These are phyloP conservation scores for Conistra vaccinii DNA, from an alignment of 2,888 invertebrate species.

Conservation along the genomic window DNA sequence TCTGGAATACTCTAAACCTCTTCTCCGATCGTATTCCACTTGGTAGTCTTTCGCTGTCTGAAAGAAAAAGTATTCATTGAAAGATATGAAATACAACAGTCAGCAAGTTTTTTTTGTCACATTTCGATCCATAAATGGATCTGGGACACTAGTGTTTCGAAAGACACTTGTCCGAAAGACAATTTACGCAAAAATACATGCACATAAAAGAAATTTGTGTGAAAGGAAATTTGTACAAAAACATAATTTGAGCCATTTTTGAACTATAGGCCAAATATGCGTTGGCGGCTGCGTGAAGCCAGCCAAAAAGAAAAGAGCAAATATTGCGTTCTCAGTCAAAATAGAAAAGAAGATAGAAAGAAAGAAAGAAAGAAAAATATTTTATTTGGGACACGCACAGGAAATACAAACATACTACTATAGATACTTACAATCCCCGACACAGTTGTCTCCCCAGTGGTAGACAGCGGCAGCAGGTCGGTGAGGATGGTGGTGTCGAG, in stretches of 20 bases:
- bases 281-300: neutral
- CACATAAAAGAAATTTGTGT: neutral
- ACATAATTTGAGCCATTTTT: too few species aligned
- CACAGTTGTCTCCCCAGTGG: conserved; percentile 96
- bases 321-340: neutral
- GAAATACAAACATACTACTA: too few species aligned
- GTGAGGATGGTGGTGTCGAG: conserved; percentile 97
- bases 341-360: neutral
- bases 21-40: conserved; percentile 95
- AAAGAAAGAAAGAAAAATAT: too few species aligned
- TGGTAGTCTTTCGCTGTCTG: conserved; percentile 97
- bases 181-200: neutral
- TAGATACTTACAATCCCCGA: conserved; percentile 96
- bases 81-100: too few species aligned
- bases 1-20: conserved; percentile 96
- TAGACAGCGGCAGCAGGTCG: conserved; percentile 96
- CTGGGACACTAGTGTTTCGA: too few species aligned
- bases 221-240: too few species aligned
- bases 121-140: neutral
- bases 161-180: neutral
- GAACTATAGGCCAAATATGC: neutral
- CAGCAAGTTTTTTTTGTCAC: neutral
- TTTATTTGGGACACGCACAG: too few species aligned
- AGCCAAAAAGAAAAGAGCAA: neutral
- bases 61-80: conserved; percentile 63